These are phyloP conservation scores for Semaprochilodus insignis DNA, from an alignment of 2,797 vertebrate species.

Conservation along the genomic window DNA sequence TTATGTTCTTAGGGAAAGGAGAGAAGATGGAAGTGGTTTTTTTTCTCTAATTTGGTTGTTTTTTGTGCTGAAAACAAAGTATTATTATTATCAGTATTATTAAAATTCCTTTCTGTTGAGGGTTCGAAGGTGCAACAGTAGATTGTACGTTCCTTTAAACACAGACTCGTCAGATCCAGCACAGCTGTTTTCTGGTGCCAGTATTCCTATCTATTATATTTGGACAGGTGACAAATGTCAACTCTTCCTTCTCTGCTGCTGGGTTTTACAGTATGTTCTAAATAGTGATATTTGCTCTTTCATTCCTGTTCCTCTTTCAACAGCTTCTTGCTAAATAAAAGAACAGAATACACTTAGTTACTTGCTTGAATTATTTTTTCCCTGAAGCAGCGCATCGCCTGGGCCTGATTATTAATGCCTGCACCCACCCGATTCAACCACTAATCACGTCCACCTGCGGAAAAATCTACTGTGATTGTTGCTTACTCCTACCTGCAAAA, in stretches of 20 bases:
- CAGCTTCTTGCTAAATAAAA: slow-evolving; percentile 59
- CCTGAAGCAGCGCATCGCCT: background rate
- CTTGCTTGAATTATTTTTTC: slow-evolving; percentile 19
- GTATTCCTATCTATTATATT: slow-evolving; percentile 30
- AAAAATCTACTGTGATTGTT: no score
- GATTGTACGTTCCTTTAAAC: slow-evolving; percentile 24
- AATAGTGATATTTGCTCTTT: slow-evolving; percentile 57
- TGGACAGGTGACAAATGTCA: slow-evolving; percentile 43
- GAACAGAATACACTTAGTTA: slow-evolving; percentile 39
- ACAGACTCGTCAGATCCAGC: slow-evolving; percentile 22
- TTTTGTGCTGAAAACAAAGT: slow-evolving; percentile 17
- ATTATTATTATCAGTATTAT: slow-evolving; percentile 6
- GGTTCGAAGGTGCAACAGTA: background rate
- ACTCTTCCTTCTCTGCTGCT: slow-evolving; percentile 43
- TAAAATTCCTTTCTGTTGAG: slow-evolving; percentile 17
- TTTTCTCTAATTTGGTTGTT: background rate
- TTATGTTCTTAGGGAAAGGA: slow-evolving; percentile 3
- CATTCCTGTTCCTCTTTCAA: slow-evolving; percentile 53
- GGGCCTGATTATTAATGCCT: no score
- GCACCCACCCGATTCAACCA: no score
- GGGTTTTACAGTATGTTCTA: slow-evolving; percentile 55
- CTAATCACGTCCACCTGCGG: no score
- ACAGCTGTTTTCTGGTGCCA: slow-evolving; percentile 15
- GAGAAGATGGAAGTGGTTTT: slow-evolving; percentile 1
- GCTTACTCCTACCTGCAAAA: no score